phyloP scores from a whole-genome alignment of 2,797 vertebrate genomes.

The Bucorvus abyssinicus region DNA sequence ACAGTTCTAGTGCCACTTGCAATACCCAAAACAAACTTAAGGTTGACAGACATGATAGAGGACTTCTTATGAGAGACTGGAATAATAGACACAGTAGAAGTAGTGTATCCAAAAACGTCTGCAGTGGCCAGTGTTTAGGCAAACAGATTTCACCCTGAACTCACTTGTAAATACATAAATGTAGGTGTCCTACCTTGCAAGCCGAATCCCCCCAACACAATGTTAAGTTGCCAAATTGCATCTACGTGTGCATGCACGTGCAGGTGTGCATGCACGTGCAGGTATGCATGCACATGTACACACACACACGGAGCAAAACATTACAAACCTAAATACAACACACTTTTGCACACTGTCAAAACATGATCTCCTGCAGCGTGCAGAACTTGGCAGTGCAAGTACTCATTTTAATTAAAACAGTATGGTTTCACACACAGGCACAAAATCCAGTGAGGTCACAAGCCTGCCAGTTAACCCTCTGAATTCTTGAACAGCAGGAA shows the following conservation, averaged over 20 bases:
- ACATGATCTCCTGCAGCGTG: background rate
- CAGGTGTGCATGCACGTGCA: too few relatives aligned
- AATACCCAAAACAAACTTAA: background rate
- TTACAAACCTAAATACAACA: background rate
- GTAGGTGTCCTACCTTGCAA: background rate
- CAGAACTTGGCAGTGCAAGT: background rate
- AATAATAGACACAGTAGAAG: background rate
- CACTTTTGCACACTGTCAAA: background rate
- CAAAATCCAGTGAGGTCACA: background rate
- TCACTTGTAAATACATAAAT: background rate
- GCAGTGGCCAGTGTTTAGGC: background rate
- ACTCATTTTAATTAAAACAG: background rate
- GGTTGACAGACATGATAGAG: background rate
- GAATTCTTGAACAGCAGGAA: background rate
- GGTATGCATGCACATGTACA: background rate
- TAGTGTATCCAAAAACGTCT: background rate
- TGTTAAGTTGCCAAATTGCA: background rate
- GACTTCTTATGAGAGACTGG: background rate
- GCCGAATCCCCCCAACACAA: background rate
- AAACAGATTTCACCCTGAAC: background rate
- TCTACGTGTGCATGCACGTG: background rate
- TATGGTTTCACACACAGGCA: background rate
- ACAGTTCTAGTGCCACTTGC: background rate
- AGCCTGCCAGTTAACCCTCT: background rate
- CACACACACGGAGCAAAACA: rapidly evolving